Evolutionary conservation across 92 coral and sea anemone genomes (phyloP).

Genomic region (Bergia sp.): DNA sequence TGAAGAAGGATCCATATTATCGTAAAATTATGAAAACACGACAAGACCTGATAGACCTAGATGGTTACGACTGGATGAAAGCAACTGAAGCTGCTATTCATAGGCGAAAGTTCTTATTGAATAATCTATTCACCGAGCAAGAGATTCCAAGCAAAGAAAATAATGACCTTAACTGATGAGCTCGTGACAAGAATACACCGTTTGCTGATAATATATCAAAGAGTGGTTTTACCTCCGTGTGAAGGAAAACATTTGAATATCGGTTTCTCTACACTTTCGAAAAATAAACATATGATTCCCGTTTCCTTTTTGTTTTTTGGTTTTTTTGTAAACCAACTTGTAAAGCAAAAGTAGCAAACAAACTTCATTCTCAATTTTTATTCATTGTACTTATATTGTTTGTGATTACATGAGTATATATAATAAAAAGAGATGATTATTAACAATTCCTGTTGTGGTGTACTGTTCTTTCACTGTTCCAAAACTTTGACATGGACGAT

Average conservation of each 20-base stretch:
- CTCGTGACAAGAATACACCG: neutral
- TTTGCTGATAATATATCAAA: neutral
- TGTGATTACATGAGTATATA: conserved; percentile 15
- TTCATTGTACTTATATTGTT: conserved; percentile 10
- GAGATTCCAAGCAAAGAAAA: too few species aligned
- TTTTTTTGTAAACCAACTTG: conserved; percentile 12
- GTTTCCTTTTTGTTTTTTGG: neutral
- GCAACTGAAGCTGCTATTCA: too few species aligned
- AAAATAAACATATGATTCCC: conserved; percentile 18
- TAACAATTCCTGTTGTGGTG: neutral
- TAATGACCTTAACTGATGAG: too few species aligned
- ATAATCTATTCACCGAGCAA: too few species aligned
- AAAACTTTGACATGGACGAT: too few species aligned
- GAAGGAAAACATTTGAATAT: conserved; percentile 10
- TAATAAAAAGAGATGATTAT: conserved; percentile 1
- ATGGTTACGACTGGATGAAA: neutral
- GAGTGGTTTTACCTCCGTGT: neutral
- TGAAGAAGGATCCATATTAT: conserved; percentile 17
- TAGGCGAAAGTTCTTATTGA: too few species aligned
- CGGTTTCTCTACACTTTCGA: conserved; percentile 9
- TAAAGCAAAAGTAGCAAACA: conserved; percentile 23
- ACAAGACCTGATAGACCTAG: conserved; percentile 7
- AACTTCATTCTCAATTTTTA: conserved; percentile 8
- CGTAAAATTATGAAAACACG: neutral
- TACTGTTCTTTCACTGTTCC: too few species aligned